Evolutionary conservation across 2,797 vertebrate genomes (phyloP), one percentile per base, ranked within the genome.

Genomic region (Anguilla marmorata): DNA sequence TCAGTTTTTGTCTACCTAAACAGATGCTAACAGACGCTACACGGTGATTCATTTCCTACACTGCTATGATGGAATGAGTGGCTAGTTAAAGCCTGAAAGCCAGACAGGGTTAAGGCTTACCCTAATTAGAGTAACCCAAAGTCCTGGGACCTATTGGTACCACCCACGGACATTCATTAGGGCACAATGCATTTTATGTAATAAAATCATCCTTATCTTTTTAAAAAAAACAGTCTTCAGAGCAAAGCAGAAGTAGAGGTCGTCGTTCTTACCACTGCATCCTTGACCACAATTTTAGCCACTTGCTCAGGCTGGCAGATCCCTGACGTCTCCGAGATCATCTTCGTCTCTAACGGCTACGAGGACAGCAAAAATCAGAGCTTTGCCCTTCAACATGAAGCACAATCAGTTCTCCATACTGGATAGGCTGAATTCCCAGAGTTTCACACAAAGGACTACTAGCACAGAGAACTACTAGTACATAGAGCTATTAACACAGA

Each of bases 231-330:
- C 30, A 19, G 33, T 79, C 14, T 50, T n/a, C 0, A 82, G 24
- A 6, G 8, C 41, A 82, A 48, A 56, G 82, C 12, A 33, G 12
- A 84, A 84, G 83, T 1, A 56, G 7, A 50, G 5, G 41, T 33
- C 12, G 50, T 52, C 14, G 11, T 66, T 89, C 97, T 97, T 96
- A 99, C 99, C 94, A 98, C 95, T 63, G 98, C 97, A 88, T 99
- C 98, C 92, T 96, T 98, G 86, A 99, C 98, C 45, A 99, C 93
- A 86, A 98, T 94, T 95, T 97, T 98, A 91, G 98, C 98, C 21
- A 99, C 98, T 94, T 99, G 97, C 19, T 99, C 98, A 52, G 99
- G 98, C 92, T 98, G 97, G 94, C 96, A 99, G 91, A 99, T 91
- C 79, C 97, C 97, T 79, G 98, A 96, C 0, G 98, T 97, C 95